Percentiles rank a stretch among this genome's conserved stretches.
Conservation (phyloP, 1,140 invertebrate species). For the Rhopalosiphum padi region DNA sequence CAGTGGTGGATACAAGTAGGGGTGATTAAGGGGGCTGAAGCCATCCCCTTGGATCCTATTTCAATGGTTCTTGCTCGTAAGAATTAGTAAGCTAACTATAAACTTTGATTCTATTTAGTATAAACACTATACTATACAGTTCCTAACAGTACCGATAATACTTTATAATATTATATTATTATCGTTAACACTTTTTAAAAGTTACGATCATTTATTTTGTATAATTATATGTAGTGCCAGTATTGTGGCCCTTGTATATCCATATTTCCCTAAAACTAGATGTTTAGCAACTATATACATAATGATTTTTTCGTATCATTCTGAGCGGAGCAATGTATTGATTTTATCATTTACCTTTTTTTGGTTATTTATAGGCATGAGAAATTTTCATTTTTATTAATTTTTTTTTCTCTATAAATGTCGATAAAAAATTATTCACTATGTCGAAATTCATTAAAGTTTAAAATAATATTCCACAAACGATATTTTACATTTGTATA, state of each 20-base stretch:
- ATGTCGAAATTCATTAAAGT: too few relatives aligned
- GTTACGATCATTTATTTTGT: neutral
- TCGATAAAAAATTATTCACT: too few relatives aligned
- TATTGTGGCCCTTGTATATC: neutral
- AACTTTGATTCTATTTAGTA: neutral
- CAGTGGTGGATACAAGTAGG: too few relatives aligned
- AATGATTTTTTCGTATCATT: neutral
- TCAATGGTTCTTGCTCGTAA: neutral
- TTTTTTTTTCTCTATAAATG: too few relatives aligned
- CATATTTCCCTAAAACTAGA: neutral
- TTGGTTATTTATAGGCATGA: too few relatives aligned
- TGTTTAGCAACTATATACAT: neutral
- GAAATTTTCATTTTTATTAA: too few relatives aligned
- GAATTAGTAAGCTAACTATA: neutral
- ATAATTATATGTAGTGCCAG: neutral
- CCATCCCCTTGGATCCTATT: neutral
- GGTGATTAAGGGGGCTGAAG: neutral
- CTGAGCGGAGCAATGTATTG: too few relatives aligned
- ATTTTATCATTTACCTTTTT: too few relatives aligned
- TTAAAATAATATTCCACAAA: too few relatives aligned
- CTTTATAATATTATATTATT: too few relatives aligned
- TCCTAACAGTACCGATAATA: too few relatives aligned
- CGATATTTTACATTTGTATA: too few relatives aligned
- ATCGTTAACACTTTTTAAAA: neutral
- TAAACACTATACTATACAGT: neutral